Evolutionary conservation across 1,140 invertebrate species (phyloP).

Genomic region (Monochamus saltuarius): DNA sequence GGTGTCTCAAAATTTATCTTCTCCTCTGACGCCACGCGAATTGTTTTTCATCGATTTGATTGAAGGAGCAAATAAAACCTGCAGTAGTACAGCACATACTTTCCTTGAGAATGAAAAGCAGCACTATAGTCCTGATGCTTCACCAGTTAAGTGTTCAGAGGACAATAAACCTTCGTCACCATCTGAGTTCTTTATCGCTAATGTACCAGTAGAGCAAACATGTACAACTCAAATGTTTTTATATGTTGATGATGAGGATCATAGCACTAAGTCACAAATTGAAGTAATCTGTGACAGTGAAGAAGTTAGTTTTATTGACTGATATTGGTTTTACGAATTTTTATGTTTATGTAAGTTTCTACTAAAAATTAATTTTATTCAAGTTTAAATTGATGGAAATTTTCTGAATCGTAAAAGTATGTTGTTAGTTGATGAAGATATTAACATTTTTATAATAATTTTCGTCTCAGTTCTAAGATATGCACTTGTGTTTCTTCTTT

Average conservation of each 20-base stretch:
- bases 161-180: not conserved
- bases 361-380: no score
- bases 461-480: no score
- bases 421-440: no score
- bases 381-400: no score
- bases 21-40: conserved; percentile 50
- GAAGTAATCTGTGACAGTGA: conserved; percentile 9
- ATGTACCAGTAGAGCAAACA: conserved; percentile 28
- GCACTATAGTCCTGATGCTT: not conserved
- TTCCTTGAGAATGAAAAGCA: conserved; percentile 33
- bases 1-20: conserved; percentile 20
- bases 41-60: conserved; percentile 53
- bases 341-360: no score
- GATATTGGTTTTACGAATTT: no score
- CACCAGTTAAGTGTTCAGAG: not conserved
- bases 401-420: no score
- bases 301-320: not conserved
- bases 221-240: conserved; percentile 32
- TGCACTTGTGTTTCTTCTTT: no score
- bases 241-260: conserved; percentile 26
- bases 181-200: conserved; percentile 43
- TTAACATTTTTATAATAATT: no score
- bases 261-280: conserved; percentile 1
- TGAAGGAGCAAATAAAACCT: conserved; percentile 37
- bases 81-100: conserved; percentile 7